Conservation (phyloP, 2,888 invertebrate genomes). For the Hedya salicella region DNA sequence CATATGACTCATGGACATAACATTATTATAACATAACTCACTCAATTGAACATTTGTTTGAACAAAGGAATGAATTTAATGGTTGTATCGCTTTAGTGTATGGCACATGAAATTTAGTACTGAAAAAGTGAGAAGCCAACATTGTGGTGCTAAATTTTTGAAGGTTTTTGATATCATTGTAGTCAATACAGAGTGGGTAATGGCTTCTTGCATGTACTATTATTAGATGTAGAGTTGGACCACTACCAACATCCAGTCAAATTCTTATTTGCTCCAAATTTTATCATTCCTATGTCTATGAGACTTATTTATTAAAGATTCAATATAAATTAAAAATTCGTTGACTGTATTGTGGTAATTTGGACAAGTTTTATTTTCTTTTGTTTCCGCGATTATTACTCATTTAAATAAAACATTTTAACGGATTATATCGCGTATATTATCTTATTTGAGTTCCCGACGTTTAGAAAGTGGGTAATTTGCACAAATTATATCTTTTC, state of each 20-base stretch:
- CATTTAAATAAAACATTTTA: too few relatives aligned
- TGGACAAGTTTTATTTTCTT: not conserved
- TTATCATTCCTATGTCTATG: conserved; percentile 27
- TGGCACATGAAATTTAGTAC: conserved; percentile 56
- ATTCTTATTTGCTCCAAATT: conserved; percentile 5
- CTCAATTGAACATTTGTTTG: conserved; percentile 46
- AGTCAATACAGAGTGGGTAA: conserved; percentile 60
- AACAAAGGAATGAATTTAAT: conserved; percentile 40
- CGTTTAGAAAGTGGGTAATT: too few relatives aligned
- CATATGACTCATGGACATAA: conserved; percentile 7
- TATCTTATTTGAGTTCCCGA: too few relatives aligned
- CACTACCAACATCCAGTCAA: conserved; percentile 2
- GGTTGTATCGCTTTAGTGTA: conserved; percentile 23
- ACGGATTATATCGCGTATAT: too few relatives aligned
- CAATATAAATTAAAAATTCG: not conserved
- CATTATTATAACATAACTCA: conserved; percentile 2
- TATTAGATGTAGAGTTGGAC: conserved; percentile 37
- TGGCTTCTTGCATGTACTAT: conserved; percentile 65
- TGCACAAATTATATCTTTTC: too few relatives aligned
- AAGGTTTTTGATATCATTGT: conserved; percentile 76
- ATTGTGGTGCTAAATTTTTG: conserved; percentile 83
- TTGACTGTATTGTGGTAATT: not conserved
- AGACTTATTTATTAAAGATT: not conserved
- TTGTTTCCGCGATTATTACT: too few relatives aligned
- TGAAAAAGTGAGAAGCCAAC: conserved; percentile 78